Evolutionary conservation across 2,113 vertebrate genomes (phyloP).

Genomic region (Crotalus helleri): DNA sequence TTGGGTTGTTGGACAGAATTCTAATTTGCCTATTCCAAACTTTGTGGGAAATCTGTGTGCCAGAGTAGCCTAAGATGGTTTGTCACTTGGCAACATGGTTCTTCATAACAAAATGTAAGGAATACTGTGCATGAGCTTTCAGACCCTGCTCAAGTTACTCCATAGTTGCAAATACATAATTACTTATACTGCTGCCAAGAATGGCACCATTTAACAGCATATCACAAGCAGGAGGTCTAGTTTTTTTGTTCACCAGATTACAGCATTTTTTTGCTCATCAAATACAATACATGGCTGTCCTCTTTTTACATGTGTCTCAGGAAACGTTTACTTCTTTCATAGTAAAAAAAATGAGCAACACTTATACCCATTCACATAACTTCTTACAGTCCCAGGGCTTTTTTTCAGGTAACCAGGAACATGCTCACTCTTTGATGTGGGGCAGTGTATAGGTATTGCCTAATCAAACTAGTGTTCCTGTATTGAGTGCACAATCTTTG

Average conservation of each 20-base stretch:
- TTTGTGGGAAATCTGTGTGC: neutral
- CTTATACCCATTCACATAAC: neutral
- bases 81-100: neutral
- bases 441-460: neutral
- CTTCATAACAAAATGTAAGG: neutral
- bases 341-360: neutral
- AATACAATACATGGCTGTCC: neutral
- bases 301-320: neutral
- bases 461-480: neutral
- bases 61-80: neutral
- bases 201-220: neutral
- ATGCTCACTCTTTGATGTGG: neutral
- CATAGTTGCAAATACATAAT: neutral
- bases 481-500: neutral
- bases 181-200: neutral
- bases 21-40: neutral
- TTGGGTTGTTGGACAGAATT: neutral
- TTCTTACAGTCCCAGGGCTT: neutral
- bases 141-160: neutral
- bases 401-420: neutral
- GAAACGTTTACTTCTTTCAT: neutral
- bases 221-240: neutral
- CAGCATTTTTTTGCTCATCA: neutral
- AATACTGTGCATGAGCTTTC: neutral
- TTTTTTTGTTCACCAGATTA: neutral